Evolutionary conservation across 1,140 invertebrate genomes (phyloP).

Genomic region (Macrocentrus cingulum): DNA sequence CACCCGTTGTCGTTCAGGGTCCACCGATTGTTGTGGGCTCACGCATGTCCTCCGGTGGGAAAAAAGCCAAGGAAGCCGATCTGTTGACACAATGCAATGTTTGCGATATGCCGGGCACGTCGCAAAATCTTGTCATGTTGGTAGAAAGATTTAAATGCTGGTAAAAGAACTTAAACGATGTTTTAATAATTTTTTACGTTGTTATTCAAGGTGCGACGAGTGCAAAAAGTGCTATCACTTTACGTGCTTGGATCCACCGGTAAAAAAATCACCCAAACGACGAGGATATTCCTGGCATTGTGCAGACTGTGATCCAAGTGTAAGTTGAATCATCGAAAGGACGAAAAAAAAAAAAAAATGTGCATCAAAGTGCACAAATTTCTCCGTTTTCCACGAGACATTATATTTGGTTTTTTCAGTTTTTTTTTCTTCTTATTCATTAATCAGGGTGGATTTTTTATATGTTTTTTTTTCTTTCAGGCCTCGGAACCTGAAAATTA

Average conservation of each 20-base stretch:
- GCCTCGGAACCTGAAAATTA: slow-evolving; percentile 55
- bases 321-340: slow-evolving; percentile 53
- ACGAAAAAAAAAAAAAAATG: background rate
- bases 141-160: slow-evolving; percentile 32
- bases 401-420: background rate
- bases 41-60: slow-evolving; percentile 34
- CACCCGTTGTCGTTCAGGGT: slow-evolving; percentile 11
- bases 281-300: slow-evolving; percentile 95
- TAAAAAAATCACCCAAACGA: slow-evolving; percentile 91
- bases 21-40: slow-evolving; percentile 20
- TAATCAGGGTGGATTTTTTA: background rate
- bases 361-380: background rate
- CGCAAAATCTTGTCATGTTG: slow-evolving; percentile 71
- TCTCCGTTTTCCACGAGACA: too few relatives aligned
- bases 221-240: slow-evolving; percentile 90
- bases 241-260: slow-evolving; percentile 85
- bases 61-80: slow-evolving; percentile 53
- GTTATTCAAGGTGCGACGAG: slow-evolving; percentile 80
- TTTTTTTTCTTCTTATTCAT: slow-evolving; percentile 3
- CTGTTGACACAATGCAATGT: slow-evolving; percentile 67
- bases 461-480: slow-evolving; percentile 43
- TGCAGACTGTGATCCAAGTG: slow-evolving; percentile 90
- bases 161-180: slow-evolving; percentile 1
- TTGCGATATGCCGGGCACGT: slow-evolving; percentile 64
- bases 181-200: slow-evolving; percentile 14